These are phyloP conservation scores for Hipparchia semele DNA, from an alignment of 2,888 invertebrate species.

Conservation along the genomic window DNA sequence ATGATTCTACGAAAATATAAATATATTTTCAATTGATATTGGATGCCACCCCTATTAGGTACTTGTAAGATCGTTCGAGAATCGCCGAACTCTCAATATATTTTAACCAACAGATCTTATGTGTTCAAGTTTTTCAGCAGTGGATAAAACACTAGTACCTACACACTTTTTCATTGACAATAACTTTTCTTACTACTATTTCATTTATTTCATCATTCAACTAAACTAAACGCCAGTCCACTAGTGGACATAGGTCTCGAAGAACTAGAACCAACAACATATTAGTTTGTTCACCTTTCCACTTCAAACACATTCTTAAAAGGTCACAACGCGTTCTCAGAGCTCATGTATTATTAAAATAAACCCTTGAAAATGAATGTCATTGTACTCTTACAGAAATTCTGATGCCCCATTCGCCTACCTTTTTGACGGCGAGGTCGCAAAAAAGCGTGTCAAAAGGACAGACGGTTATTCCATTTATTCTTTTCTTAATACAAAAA, in stretches of 20 bases:
- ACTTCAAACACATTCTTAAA: conserved; percentile 8
- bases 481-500: not conserved
- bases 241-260: not conserved
- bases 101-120: not conserved
- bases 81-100: not conserved
- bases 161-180: too few relatives aligned
- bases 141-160: too few relatives aligned
- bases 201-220: too few relatives aligned
- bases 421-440: not conserved
- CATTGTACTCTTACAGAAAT: not conserved
- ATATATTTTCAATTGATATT: conserved; percentile 9
- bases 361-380: not conserved
- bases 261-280: too few relatives aligned
- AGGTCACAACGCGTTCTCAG: conserved; percentile 7
- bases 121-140: not conserved
- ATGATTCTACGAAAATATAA: not conserved
- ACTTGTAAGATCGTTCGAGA: conserved; percentile 14
- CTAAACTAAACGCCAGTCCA: not conserved
- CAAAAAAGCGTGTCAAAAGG: not conserved
- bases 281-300: not conserved
- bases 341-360: conserved; percentile 9
- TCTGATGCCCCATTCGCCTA: not conserved
- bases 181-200: not conserved
- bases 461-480: not conserved
- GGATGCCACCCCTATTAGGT: conserved; percentile 7